These are phyloP conservation scores for Myripristis jacobus DNA, from an alignment of 2,797 vertebrate genomes.

Conservation along the genomic window DNA sequence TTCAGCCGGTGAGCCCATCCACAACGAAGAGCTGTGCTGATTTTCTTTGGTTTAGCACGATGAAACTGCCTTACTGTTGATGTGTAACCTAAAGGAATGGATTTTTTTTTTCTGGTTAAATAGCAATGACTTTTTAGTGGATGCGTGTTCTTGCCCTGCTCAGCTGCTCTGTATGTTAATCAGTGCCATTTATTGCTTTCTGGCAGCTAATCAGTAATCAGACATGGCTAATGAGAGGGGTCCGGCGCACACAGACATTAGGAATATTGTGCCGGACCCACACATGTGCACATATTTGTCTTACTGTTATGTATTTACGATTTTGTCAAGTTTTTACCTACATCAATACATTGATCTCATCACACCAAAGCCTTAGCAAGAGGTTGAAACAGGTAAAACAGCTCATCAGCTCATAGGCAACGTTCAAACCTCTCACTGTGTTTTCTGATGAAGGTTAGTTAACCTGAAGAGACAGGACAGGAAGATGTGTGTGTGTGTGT, in stretches of 20 bases:
- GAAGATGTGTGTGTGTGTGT: background rate
- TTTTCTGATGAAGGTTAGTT: slow-evolving; percentile 55
- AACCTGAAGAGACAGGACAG: slow-evolving; percentile 52
- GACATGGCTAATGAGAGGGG: background rate
- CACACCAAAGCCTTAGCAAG: background rate
- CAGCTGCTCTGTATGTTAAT: slow-evolving; percentile 32
- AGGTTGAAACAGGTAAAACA: background rate
- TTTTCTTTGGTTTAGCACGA: slow-evolving; percentile 35
- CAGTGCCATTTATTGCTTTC: slow-evolving; percentile 28
- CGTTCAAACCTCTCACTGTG: slow-evolving; percentile 9
- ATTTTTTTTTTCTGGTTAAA: background rate
- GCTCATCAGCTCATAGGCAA: slow-evolving; percentile 21
- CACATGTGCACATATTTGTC: background rate
- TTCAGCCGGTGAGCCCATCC: background rate
- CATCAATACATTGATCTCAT: too few relatives aligned
- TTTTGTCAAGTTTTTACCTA: too few relatives aligned
- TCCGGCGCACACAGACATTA: background rate
- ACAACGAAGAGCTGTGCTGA: slow-evolving; percentile 27
- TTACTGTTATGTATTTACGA: background rate
- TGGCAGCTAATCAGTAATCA: slow-evolving; percentile 49
- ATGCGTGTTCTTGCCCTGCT: slow-evolving; percentile 19
- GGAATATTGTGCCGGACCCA: background rate
- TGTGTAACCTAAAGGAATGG: slow-evolving; percentile 44
- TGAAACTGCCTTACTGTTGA: slow-evolving; percentile 67
- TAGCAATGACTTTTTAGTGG: slow-evolving; percentile 51